Evolutionary conservation across 2,113 vertebrate species (phyloP).

Genomic region (Apeltes quadracus): DNA sequence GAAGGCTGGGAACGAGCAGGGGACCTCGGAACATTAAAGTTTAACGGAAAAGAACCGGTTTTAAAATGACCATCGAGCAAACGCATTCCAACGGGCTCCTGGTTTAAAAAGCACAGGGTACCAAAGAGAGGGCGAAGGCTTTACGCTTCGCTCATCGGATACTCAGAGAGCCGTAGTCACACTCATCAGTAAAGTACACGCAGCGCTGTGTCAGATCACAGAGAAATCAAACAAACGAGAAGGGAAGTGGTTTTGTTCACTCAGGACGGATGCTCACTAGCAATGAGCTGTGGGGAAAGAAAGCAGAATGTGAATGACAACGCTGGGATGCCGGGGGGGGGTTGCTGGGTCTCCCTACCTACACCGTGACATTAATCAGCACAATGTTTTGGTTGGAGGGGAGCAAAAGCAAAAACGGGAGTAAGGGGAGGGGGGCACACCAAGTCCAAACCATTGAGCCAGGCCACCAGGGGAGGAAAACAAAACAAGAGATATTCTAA

Average conservation of each 20-base stretch:
- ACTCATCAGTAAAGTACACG: neutral
- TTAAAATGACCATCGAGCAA: slow-evolving; percentile 14
- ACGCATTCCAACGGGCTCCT: slow-evolving; percentile 41
- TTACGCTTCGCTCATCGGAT: neutral
- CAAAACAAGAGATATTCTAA: slow-evolving; percentile 48
- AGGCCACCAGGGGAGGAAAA: slow-evolving; percentile 71
- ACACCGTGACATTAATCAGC: slow-evolving; percentile 24
- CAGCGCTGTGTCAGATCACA: neutral
- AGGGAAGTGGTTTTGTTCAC: slow-evolving; percentile 28
- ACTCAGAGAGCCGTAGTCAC: neutral
- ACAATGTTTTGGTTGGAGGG: slow-evolving; percentile 27
- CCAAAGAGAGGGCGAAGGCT: slow-evolving; percentile 23
- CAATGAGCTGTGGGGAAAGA: slow-evolving; percentile 23
- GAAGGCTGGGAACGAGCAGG: neutral
- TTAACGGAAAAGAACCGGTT: neutral
- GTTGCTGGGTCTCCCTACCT: slow-evolving; percentile 12
- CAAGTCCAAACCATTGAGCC: slow-evolving; percentile 79
- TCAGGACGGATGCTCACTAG: slow-evolving; percentile 63
- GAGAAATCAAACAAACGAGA: neutral
- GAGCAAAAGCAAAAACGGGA: neutral
- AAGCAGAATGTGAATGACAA: neutral
- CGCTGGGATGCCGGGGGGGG: neutral
- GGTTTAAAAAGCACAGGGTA: slow-evolving; percentile 47
- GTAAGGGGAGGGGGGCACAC: slow-evolving; percentile 55
- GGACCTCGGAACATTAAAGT: neutral